A percentile compares a stretch with the other conserved stretches of the same genome.
phyloP scores from a whole-genome alignment of 2,888 invertebrate species.

The Harpalus rubripes region DNA sequence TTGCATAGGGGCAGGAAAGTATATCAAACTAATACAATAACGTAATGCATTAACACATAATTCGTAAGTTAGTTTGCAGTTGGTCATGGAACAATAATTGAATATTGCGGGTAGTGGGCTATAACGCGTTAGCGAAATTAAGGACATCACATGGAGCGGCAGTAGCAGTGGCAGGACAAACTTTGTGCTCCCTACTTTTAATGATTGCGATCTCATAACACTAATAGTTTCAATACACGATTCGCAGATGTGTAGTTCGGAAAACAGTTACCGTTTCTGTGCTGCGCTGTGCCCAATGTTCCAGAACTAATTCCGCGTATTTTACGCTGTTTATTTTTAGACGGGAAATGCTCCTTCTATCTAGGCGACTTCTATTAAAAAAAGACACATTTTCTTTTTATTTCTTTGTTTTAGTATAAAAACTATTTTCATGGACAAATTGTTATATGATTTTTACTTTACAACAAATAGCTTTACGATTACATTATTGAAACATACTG shows the following conservation, averaged over 20 bases:
- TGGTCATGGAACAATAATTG: conserved; percentile 46
- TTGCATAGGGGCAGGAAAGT: neutral
- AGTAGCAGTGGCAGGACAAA: neutral
- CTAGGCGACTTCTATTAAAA: neutral
- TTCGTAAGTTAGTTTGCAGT: conserved; percentile 49
- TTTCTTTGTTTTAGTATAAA: neutral
- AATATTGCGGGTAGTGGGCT: conserved; percentile 42
- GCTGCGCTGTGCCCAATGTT: conserved; percentile 1
- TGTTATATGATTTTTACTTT: neutral
- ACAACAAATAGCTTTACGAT: no score
- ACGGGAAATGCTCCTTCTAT: neutral
- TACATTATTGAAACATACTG: no score
- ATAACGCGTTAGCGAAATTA: conserved; percentile 49
- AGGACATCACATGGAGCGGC: conserved; percentile 40
- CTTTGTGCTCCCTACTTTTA: conserved; percentile 35
- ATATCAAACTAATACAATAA: conserved; percentile 19
- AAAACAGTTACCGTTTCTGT: neutral
- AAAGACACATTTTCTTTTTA: neutral
- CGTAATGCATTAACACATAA: conserved; percentile 43
- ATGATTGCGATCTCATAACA: conserved; percentile 36
- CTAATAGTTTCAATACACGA: conserved; percentile 29
- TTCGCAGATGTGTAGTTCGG: conserved; percentile 5
- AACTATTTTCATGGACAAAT: neutral
- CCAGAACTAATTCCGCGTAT: neutral
- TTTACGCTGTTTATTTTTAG: conserved; percentile 3